Evolutionary conservation across 2,113 vertebrate species (phyloP), one percentile per base, ranked within the genome.

Genomic region (Hypanus sabinus): DNA sequence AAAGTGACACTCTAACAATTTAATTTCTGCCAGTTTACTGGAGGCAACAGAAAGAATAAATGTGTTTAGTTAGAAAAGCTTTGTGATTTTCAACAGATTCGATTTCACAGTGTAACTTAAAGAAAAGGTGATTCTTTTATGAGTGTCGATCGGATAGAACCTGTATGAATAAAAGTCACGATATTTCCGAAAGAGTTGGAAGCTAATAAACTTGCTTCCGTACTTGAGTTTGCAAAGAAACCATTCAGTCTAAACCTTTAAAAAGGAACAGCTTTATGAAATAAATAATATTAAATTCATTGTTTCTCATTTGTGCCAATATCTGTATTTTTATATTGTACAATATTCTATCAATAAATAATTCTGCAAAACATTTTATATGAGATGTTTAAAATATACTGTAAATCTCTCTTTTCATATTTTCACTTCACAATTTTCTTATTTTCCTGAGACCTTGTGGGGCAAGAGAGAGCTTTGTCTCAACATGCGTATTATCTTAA

Each of bases 351-450:
- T 83, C 38, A 46, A 83, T 24, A 55, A 83, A 83, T 83, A 10
- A 83, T 24, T 83, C 24, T 83, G 80, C 46, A 55, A 83, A 83
- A 57, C 24, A 10, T 83, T 57, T 11, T 83, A 18, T 22, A 83
- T 27, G 14, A 83, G 80, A 57, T 55, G 11, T 18, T 5, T 8
- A 62, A 18, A 16, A 90, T 33, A 33, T 20, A 65, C 46, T 46
- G 46, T 46, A 20, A 2, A 88, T 46, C 46, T 46, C 57, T 18
- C n/a, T 65, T 88, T 62, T 33, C 30, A 33, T 33, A 68, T 18
- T 90, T 90, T 85, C 24, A 57, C 81, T 85, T 90, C n/a, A 33
- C 85, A 16, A 24, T 65, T 90, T 90, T 65, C 27, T 30, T 90
- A 20, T 88, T 65, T 14, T 88, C 30, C 60, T n/a, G 27, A 18